Base-by-base conservation (phyloP, 2,113 vertebrate species). In the Ptilonorhynchus violaceus region DNA sequence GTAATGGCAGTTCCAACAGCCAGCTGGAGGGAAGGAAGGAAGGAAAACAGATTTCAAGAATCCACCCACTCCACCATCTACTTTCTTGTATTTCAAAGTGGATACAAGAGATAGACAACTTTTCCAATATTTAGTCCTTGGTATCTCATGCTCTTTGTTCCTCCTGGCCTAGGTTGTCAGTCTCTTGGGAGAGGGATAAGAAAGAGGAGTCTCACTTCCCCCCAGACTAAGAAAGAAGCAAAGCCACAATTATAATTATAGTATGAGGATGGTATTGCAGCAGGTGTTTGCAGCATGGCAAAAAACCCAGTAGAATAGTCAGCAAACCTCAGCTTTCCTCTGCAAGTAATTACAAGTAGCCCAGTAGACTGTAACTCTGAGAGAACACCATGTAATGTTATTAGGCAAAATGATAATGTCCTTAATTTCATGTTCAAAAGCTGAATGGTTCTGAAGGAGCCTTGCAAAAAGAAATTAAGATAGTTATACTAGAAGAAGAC, bases 391-490 rank as follows among this genome's bases (percentile, higher is more conserved):
- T 73, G 55, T 74, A 64, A 90, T 52, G 7, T 88, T 92, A 70
- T 94, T 78, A 81, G 28, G 44, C 44, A 88, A 85, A 85, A 93
- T 66, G 42, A 77, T 47, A 83, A 77, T 56, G 23, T 44, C n/a
- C 68, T 92, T 88, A 84, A 92, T 94, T 84, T 92, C 35, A 35
- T 60, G 67, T 83, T 94, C 56, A 80, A 83, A 88, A 93, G 22
- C 76, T 84, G 90, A 84, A 85, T 47, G 44, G 27, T 41, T 52
- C 63, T 80, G 83, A 88, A 80, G 68, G 47, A 92, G 56, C 30
- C 47, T 67, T 52, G 39, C 59, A 88, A 39, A 73, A 80, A 70
- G 88, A 94, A 89, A 96, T 93, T 66, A 88, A 93, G 87, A 89
- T 24, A 93, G 92, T 90, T 88, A 44, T 19, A 37, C 22, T 44